phyloP scores from a whole-genome alignment of 2,797 vertebrate species.

The Nothura maculosa region DNA sequence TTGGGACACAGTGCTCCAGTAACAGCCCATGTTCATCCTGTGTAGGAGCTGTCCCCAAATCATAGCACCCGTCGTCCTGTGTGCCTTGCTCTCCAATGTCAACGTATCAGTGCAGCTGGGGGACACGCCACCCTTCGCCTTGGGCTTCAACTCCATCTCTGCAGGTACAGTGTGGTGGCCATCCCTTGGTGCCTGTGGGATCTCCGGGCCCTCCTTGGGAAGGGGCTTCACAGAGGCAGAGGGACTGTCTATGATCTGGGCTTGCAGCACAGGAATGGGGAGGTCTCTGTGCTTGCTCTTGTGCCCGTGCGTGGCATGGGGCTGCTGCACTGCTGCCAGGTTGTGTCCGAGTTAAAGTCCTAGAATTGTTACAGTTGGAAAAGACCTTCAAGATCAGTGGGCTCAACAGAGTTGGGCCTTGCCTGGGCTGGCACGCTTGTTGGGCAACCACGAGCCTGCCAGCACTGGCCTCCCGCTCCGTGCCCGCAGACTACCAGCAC shows the following conservation, averaged over 20 bases:
- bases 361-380: too few species aligned
- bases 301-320: background rate
- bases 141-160: slow-evolving; percentile 92
- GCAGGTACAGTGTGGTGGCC: slow-evolving; percentile 82
- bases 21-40: background rate
- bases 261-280: background rate
- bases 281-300: accelerated
- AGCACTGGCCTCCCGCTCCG: accelerated
- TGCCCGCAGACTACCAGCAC: slow-evolving; percentile 82
- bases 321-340: background rate
- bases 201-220: background rate
- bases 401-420: background rate
- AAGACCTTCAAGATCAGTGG: too few species aligned
- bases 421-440: background rate
- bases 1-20: accelerated
- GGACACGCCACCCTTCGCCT: slow-evolving; percentile 94
- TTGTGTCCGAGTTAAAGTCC: background rate
- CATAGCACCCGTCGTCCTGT: slow-evolving; percentile 91
- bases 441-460: background rate
- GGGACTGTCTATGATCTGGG: too few species aligned
- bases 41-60: slow-evolving; percentile 89
- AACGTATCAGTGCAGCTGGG: slow-evolving; percentile 95
- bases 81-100: slow-evolving; percentile 90
- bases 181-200: background rate
- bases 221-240: background rate